Evolutionary conservation across 1,140 invertebrate genomes (phyloP).

Genomic region (Ceratina australensis): DNA sequence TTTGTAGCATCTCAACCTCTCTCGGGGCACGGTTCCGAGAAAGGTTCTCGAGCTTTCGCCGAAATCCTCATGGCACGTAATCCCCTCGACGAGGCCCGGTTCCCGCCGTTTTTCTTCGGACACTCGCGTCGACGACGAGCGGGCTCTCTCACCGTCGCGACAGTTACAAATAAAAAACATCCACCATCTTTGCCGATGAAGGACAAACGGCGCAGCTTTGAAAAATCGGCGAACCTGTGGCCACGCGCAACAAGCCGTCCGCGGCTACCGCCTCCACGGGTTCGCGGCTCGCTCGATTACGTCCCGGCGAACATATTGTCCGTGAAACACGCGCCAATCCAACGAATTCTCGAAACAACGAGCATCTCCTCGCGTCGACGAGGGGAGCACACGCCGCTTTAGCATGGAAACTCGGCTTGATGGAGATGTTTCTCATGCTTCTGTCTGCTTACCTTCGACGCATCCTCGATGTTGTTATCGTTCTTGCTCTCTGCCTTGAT

Average conservation of each 20-base stretch:
- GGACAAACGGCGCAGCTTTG: slow-evolving; percentile 72
- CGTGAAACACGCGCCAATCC: not conserved
- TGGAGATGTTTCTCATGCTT: slow-evolving; percentile 63
- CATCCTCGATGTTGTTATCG: slow-evolving; percentile 79
- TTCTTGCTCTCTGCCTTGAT: slow-evolving; percentile 79
- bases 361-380: slow-evolving; percentile 63
- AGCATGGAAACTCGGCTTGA: slow-evolving; percentile 78
- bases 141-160: slow-evolving; percentile 46
- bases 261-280: not conserved
- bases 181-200: slow-evolving; percentile 76
- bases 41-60: slow-evolving; percentile 2
- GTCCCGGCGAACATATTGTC: not conserved
- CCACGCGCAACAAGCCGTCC: slow-evolving; percentile 44
- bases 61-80: slow-evolving; percentile 4
- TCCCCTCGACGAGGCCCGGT: slow-evolving; percentile 32
- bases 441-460: slow-evolving; percentile 73
- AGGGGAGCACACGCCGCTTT: slow-evolving; percentile 65
- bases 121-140: slow-evolving; percentile 48
- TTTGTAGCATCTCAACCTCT: slow-evolving; percentile 29
- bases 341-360: slow-evolving; percentile 54
- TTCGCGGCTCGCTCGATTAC: slow-evolving; percentile 14
- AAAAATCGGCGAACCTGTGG: slow-evolving; percentile 54
- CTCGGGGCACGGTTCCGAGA: not conserved
- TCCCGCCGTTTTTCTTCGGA: slow-evolving; percentile 69
- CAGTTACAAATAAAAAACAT: slow-evolving; percentile 72